Evolutionary conservation across 2,888 invertebrate genomes (phyloP).

Genomic region (Lithosia quadra): DNA sequence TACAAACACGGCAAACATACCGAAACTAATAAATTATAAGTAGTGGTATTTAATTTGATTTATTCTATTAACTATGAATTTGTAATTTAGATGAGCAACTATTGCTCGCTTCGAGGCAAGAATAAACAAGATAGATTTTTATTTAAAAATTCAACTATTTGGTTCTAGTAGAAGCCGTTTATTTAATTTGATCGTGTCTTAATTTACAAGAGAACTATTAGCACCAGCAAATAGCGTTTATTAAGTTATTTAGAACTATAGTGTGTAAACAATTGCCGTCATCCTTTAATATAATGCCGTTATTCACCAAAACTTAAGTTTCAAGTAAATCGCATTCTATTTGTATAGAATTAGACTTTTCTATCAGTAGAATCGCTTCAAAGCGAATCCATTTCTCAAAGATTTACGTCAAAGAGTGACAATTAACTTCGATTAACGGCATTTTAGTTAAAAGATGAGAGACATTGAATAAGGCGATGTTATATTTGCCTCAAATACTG

Average conservation of each 20-base stretch:
- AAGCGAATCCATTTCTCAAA: too few species aligned
- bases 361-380: too few species aligned
- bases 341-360: too few species aligned
- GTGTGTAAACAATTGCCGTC: neutral
- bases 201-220: constrained; percentile 41
- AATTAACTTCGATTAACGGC: neutral
- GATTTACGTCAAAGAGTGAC: too few species aligned
- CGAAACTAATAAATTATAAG: too few species aligned
- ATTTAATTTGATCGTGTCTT: constrained; percentile 20
- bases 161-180: constrained; percentile 25
- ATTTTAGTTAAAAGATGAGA: neutral
- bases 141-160: constrained; percentile 44
- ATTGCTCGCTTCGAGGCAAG: neutral
- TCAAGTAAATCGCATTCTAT: too few species aligned
- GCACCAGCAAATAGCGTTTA: constrained; percentile 56
- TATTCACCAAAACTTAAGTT: neutral
- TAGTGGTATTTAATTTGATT: neutral
- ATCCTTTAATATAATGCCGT: neutral
- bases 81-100: neutral
- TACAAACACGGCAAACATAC: too few species aligned
- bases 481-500: neutral
- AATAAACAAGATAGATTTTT: neutral
- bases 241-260: constrained; percentile 32
- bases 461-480: neutral
- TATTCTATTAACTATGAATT: neutral